These are phyloP conservation scores for Plagodis pulveraria DNA, from an alignment of 2,888 invertebrate genomes.

Conservation along the genomic window DNA sequence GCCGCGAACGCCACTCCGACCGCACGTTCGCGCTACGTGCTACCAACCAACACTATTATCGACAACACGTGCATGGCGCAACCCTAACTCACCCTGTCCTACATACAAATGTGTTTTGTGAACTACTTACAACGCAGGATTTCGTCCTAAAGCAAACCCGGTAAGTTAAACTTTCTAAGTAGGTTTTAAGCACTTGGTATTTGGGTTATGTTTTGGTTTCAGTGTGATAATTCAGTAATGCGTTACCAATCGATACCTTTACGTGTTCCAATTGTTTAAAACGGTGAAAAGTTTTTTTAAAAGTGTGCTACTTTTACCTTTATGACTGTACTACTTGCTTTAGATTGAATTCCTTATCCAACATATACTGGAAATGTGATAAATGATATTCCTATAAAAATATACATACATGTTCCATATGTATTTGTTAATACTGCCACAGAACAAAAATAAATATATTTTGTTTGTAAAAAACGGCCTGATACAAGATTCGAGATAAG, in stretches of 20 bases:
- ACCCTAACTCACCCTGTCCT: slow-evolving; percentile 71
- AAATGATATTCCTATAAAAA: too few relatives aligned
- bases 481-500: slow-evolving; percentile 49
- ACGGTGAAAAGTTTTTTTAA: slow-evolving; percentile 60
- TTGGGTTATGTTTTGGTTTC: slow-evolving; percentile 66
- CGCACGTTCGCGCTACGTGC: slow-evolving; percentile 66
- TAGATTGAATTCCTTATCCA: slow-evolving; percentile 7
- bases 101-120: slow-evolving; percentile 69
- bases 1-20: slow-evolving; percentile 69
- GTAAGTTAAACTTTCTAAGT: slow-evolving; percentile 44
- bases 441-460: neutral
- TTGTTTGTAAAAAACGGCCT: slow-evolving; percentile 22
- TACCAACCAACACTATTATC: slow-evolving; percentile 39
- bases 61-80: slow-evolving; percentile 78
- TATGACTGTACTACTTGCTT: neutral
- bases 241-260: slow-evolving; percentile 56
- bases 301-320: slow-evolving; percentile 61
- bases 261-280: slow-evolving; percentile 59
- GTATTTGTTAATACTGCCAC: too few relatives aligned
- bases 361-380: neutral
- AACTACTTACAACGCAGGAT: slow-evolving; percentile 60
- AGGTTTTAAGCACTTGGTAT: slow-evolving; percentile 40
- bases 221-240: slow-evolving; percentile 59
- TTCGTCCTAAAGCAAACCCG: slow-evolving; percentile 32
- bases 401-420: too few relatives aligned